These are phyloP conservation scores for Synaphobranchus kaupii DNA, from an alignment of 2,797 vertebrate genomes.

Conservation along the genomic window DNA sequence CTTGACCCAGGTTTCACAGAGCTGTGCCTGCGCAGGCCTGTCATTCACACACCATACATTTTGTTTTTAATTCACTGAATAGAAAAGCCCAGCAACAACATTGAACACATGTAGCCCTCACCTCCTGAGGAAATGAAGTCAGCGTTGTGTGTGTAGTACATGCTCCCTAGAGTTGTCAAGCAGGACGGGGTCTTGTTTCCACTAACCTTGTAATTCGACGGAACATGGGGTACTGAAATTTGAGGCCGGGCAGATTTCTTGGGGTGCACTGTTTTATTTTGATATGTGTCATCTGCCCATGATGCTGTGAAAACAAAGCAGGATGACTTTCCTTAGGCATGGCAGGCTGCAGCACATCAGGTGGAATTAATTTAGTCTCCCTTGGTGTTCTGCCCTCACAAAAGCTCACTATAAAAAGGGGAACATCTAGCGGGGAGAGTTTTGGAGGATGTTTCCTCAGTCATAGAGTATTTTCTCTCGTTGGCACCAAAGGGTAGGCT, in stretches of 20 bases:
- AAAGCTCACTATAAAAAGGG: not conserved
- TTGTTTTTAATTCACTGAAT: not conserved
- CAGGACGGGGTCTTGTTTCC: conserved; percentile 17
- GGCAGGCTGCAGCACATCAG: not conserved
- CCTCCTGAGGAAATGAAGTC: not conserved
- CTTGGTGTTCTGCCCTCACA: not conserved
- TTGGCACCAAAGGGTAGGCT: not conserved
- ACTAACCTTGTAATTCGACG: conserved; percentile 19
- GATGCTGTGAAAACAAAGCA: not conserved
- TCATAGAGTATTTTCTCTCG: not conserved
- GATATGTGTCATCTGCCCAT: not conserved
- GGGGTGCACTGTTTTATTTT: not conserved
- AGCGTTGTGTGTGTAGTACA: not conserved
- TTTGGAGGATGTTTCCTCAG: not conserved
- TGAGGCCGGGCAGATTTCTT: not conserved
- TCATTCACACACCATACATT: not conserved
- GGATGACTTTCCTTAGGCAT: not conserved
- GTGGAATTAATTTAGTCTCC: conserved; percentile 16
- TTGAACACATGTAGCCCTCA: not conserved
- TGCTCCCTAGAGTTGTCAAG: conserved; percentile 17
- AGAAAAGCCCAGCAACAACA: not conserved
- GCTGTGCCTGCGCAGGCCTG: not conserved
- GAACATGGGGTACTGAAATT: not conserved
- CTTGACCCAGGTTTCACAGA: not conserved
- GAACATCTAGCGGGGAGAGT: not conserved